phyloP scores from a whole-genome alignment of 53 echinoderm and acorn worm species.

The Stichopus horrens region DNA sequence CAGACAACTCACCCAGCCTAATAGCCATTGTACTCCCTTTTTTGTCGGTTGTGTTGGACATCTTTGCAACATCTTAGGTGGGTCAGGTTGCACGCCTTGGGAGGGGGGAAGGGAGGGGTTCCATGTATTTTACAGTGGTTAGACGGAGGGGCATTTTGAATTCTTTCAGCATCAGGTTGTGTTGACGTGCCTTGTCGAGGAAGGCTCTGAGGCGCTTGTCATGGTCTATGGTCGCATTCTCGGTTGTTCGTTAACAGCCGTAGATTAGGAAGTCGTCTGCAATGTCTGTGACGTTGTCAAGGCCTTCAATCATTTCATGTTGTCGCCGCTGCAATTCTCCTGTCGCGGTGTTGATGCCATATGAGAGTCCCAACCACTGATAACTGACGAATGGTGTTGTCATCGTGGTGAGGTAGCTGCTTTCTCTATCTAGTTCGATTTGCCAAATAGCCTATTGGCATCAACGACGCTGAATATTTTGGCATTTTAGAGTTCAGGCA shows the following conservation, averaged over 20 bases:
- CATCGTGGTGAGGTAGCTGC: conserved; percentile 24
- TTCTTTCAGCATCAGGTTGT: too few relatives aligned
- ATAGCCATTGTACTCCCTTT: conserved; percentile 39
- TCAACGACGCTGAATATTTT: conserved; percentile 33
- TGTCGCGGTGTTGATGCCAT: conserved; percentile 11
- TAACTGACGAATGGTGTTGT: conserved; percentile 39
- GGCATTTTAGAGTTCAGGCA: background rate
- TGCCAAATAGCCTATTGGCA: conserved; percentile 17
- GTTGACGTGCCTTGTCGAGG: background rate
- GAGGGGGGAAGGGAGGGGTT: conserved; percentile 2
- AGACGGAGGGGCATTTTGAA: background rate
- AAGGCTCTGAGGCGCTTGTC: too few relatives aligned
- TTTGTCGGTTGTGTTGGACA: conserved; percentile 53
- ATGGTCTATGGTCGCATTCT: background rate
- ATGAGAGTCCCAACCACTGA: conserved; percentile 17
- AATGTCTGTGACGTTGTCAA: conserved; percentile 5
- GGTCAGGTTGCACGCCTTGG: conserved; percentile 46
- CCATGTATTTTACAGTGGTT: too few relatives aligned
- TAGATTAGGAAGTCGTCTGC: conserved; percentile 31
- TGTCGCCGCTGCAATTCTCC: conserved; percentile 20
- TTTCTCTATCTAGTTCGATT: background rate
- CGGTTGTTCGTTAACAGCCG: conserved; percentile 10
- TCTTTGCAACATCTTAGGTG: conserved; percentile 29
- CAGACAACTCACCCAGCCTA: conserved; percentile 48
- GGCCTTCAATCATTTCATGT: conserved; percentile 29